Conservation (phyloP, 2,888 invertebrate genomes). For the Eristalis intricaria region DNA sequence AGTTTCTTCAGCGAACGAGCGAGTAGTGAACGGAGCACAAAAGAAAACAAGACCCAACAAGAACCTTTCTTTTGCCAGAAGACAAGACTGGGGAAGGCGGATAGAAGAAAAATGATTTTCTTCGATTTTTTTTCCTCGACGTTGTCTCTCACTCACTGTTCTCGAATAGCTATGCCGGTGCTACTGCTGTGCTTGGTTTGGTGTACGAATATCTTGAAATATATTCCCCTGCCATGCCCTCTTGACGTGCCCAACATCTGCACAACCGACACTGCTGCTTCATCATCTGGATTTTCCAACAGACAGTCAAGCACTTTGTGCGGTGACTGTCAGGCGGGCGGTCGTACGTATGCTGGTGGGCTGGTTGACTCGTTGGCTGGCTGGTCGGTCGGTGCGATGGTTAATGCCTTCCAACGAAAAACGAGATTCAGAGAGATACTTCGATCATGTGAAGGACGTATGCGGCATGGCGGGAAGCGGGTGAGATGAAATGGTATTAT, state of each 20-base stretch:
- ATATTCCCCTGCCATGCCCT: slow-evolving; percentile 41
- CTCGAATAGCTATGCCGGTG: slow-evolving; percentile 18
- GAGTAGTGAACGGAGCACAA: slow-evolving; percentile 36
- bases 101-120: slow-evolving; percentile 55
- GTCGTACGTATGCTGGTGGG: slow-evolving; percentile 26
- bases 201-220: slow-evolving; percentile 60
- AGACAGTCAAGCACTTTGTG: slow-evolving; percentile 56
- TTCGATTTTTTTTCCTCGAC: slow-evolving; percentile 49
- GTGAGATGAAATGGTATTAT: slow-evolving; percentile 47
- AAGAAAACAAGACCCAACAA: slow-evolving; percentile 44
- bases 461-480: slow-evolving; percentile 21
- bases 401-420: slow-evolving; percentile 69
- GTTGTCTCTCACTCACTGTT: not conserved
- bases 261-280: slow-evolving; percentile 51
- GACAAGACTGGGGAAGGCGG: slow-evolving; percentile 27
- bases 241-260: slow-evolving; percentile 20
- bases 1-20: slow-evolving; percentile 10
- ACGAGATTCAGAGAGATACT: slow-evolving; percentile 68
- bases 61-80: slow-evolving; percentile 33
- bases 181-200: slow-evolving; percentile 33
- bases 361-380: slow-evolving; percentile 27
- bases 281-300: slow-evolving; percentile 69
- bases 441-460: slow-evolving; percentile 33
- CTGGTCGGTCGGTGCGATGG: slow-evolving; percentile 50
- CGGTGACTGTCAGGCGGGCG: slow-evolving; percentile 41